These are phyloP conservation scores for Nasua narica DNA, from an alignment of 2,797 vertebrate species.

Conservation along the genomic window DNA sequence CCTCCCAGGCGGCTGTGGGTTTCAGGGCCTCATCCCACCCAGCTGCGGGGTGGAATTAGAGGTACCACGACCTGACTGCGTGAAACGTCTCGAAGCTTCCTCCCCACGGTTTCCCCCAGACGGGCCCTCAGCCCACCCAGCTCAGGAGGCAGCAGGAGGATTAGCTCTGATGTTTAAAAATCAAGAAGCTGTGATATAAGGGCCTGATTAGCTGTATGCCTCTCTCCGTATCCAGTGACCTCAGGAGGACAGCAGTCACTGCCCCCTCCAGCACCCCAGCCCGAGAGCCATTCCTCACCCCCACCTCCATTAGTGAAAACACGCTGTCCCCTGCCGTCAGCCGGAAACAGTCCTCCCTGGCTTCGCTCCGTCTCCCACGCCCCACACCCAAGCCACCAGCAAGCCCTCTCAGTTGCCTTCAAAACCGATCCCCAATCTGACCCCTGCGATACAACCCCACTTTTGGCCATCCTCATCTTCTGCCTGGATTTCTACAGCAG, in stretches of 20 bases:
- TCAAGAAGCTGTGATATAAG: conserved; percentile 50
- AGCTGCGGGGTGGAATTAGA: neutral
- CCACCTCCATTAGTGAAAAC: neutral
- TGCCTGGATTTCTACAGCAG: neutral
- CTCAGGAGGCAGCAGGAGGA: conserved; percentile 62
- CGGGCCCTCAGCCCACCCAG: neutral
- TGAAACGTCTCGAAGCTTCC: conserved; percentile 66
- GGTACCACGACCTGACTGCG: conserved; percentile 34
- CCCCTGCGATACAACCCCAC: neutral
- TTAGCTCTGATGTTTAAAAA: conserved; percentile 65
- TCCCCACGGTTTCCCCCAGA: conserved; percentile 52
- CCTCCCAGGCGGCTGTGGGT: neutral
- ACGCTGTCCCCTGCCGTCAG: neutral
- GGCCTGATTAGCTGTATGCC: conserved; percentile 35
- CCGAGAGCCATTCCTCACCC: neutral
- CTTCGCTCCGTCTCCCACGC: neutral
- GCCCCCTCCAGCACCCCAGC: neutral
- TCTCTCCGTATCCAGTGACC: neutral
- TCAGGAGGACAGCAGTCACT: neutral
- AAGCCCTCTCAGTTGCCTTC: neutral
- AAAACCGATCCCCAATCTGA: neutral
- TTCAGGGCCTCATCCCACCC: neutral
- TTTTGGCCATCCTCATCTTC: neutral
- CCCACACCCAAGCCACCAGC: neutral
- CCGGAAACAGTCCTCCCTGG: neutral